Conservation (phyloP, 2,888 invertebrate genomes). For the Acleris literana region DNA sequence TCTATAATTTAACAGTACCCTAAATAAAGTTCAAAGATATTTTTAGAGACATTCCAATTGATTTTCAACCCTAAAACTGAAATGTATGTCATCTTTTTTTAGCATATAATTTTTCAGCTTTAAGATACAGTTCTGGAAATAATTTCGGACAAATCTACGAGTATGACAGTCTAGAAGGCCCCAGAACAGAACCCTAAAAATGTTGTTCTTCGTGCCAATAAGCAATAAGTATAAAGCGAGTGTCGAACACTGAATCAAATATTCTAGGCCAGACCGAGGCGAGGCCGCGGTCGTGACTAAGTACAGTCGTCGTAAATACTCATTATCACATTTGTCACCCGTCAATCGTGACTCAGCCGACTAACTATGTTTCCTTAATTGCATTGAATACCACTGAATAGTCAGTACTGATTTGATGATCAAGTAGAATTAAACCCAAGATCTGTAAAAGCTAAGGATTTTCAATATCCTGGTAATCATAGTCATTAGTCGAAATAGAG, state of each 20-base stretch:
- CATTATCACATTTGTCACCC: constrained; percentile 20
- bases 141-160: neutral
- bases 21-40: no score
- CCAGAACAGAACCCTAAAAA: neutral
- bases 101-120: no score
- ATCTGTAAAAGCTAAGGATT: neutral
- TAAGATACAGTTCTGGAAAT: no score
- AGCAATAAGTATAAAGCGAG: constrained; percentile 5
- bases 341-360: constrained; percentile 13
- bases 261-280: constrained; percentile 22
- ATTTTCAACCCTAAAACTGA: no score
- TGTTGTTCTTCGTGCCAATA: neutral
- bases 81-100: no score
- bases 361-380: constrained; percentile 9
- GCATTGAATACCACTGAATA: neutral
- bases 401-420: neutral
- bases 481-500: neutral
- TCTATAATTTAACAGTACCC: no score
- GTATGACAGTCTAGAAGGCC: neutral
- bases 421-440: neutral
- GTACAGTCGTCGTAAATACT: constrained; percentile 16
- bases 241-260: constrained; percentile 6
- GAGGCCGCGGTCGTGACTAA: constrained; percentile 19
- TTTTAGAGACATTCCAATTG: no score
- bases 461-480: neutral